Evolutionary conservation across 2,888 invertebrate genomes (phyloP), one percentile per base, ranked within the genome.

Genomic region (Gortyna flavago): DNA sequence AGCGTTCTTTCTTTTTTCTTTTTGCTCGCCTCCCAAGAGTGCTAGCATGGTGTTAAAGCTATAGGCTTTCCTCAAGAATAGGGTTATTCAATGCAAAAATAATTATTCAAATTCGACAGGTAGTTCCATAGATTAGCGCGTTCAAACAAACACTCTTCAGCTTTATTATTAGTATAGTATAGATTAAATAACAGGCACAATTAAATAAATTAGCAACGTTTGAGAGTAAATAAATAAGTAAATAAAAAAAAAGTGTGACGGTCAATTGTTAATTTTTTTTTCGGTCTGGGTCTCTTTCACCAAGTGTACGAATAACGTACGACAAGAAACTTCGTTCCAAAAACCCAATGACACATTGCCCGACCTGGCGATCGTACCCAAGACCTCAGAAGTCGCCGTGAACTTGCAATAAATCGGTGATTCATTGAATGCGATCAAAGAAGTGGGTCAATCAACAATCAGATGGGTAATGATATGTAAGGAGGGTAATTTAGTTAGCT

Each of bases 361-460:
- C 32, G 18, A 65, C 35, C 16, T 21, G 25, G 32, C 9, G 41
- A 51, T 57, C 25, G 44, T 21, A 29, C 29, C 11, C 21, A 29
- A 54, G 62, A 65, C 41, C 41, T 66, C 25, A 66, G 32, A 9
- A 41, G 25, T 79, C 68, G 57, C 83, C 80, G 29, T 84, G 75
- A 84, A 81, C 81, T 84, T 72, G 81, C 64, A 64, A 80, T 75
- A 72, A 74, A 81, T 83, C 77, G 81, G 70, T 80, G 81, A 79
- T 80, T 81, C 77, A 84, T 87, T 89, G 86, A 81, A 84, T 85
- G 87, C 84, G 89, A 90, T 91, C 84, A 88, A 79, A 89, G 81
- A 96, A 94, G 89, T 96, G 91, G 96, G 96, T 95, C 96, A 91
- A 89, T 86, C 87, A 84, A 84, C 94, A 95, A 95, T 96, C 92